phyloP scores from a whole-genome alignment of 1,140 invertebrate species.

The Hirudo medicinalis region DNA sequence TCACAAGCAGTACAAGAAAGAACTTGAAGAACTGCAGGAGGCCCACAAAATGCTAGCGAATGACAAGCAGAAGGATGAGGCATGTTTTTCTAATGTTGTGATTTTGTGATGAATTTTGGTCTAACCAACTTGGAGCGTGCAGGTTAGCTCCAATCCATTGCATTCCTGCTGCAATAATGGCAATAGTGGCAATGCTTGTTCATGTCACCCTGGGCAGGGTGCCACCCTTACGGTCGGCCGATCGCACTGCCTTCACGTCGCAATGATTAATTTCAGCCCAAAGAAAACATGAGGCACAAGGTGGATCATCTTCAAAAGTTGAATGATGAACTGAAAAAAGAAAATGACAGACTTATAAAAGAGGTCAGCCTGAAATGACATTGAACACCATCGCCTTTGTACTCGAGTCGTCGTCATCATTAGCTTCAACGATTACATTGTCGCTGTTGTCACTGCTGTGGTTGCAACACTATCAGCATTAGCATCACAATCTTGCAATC shows the following conservation, averaged over 20 bases:
- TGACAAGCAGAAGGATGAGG: background rate
- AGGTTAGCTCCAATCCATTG: too few species aligned
- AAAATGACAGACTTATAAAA: background rate
- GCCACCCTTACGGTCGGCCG: background rate
- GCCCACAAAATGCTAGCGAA: background rate
- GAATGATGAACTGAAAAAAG: constrained; percentile 7
- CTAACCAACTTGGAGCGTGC: too few species aligned
- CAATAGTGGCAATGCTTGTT: background rate
- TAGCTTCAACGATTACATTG: background rate
- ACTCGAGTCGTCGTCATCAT: background rate
- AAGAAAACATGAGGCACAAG: too few species aligned
- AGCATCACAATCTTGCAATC: too few species aligned
- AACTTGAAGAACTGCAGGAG: background rate
- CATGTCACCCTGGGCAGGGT: too few species aligned
- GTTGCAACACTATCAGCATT: too few species aligned
- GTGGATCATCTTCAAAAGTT: background rate
- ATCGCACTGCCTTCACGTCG: too few species aligned
- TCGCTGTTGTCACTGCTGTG: background rate
- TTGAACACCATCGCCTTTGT: background rate
- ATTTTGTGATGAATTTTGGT: too few species aligned
- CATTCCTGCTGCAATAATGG: too few species aligned
- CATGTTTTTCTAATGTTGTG: too few species aligned
- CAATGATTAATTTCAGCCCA: too few species aligned
- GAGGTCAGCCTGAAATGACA: background rate
- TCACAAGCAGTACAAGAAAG: background rate